Percentiles rank a stretch among this genome's conserved stretches.
Conservation (phyloP, 2,797 vertebrate genomes). For the Otus scops region DNA sequence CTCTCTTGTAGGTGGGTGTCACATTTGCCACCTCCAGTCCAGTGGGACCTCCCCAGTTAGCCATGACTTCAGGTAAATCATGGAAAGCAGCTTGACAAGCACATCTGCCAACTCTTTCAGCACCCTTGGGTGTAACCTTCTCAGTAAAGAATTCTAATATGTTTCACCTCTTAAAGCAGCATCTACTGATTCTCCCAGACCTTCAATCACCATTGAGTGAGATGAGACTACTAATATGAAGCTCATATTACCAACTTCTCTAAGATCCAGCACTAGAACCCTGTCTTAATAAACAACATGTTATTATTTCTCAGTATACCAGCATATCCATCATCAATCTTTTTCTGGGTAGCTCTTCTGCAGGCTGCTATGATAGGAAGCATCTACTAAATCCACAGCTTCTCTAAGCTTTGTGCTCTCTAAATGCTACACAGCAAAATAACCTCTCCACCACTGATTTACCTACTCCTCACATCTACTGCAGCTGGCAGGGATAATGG, state of each 20-base stretch:
- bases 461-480: background rate
- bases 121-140: background rate
- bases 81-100: no score
- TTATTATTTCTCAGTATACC: background rate
- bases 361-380: background rate
- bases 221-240: background rate
- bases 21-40: no score
- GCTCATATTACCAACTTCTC: background rate
- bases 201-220: background rate
- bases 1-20: no score
- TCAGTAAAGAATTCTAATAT: background rate
- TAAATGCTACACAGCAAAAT: background rate
- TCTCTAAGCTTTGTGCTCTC: background rate
- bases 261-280: background rate
- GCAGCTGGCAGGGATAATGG: background rate
- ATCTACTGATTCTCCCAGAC: background rate
- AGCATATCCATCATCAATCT: rapidly evolving
- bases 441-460: background rate
- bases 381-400: background rate
- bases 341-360: background rate
- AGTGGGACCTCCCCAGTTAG: no score
- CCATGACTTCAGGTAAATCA: no score
- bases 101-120: no score
- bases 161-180: background rate
- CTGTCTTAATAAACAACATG: background rate